phyloP scores from a whole-genome alignment of 2,113 vertebrate species.

The Buteo buteo region DNA sequence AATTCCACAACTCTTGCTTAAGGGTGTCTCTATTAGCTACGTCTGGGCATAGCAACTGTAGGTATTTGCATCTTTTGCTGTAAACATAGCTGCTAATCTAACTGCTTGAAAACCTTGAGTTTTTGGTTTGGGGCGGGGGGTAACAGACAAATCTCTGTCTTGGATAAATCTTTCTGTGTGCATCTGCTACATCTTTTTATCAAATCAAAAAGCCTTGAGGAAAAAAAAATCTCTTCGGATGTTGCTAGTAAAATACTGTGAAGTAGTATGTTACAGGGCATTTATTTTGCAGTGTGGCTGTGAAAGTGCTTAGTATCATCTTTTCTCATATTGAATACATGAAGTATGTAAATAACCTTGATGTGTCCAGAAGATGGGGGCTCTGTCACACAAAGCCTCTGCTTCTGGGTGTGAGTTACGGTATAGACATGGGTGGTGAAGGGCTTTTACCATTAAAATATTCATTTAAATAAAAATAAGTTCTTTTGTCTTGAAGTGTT shows the following conservation, averaged over 20 bases:
- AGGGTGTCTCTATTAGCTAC: neutral
- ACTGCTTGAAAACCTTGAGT: neutral
- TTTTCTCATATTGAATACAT: neutral
- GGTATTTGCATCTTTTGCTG: neutral
- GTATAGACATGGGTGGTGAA: rapidly evolving
- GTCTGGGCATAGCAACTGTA: neutral
- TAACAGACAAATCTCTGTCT: neutral
- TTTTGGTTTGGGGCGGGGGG: neutral
- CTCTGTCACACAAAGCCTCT: neutral
- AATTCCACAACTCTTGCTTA: neutral
- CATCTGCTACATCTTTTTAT: neutral
- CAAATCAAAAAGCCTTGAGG: neutral
- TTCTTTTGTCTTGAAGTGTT: neutral
- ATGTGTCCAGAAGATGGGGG: neutral
- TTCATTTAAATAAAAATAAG: neutral
- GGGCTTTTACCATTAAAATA: neutral
- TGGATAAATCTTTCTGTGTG: neutral
- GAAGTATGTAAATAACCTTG: neutral
- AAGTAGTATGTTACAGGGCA: rapidly evolving
- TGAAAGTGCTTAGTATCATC: neutral
- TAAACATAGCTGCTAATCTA: neutral
- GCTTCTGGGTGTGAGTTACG: neutral
- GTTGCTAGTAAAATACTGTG: neutral
- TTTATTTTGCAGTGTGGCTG: neutral
- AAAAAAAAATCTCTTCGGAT: neutral